Evolutionary conservation across 2,888 invertebrate species (phyloP).

Genomic region (Podabrus alpinus): DNA sequence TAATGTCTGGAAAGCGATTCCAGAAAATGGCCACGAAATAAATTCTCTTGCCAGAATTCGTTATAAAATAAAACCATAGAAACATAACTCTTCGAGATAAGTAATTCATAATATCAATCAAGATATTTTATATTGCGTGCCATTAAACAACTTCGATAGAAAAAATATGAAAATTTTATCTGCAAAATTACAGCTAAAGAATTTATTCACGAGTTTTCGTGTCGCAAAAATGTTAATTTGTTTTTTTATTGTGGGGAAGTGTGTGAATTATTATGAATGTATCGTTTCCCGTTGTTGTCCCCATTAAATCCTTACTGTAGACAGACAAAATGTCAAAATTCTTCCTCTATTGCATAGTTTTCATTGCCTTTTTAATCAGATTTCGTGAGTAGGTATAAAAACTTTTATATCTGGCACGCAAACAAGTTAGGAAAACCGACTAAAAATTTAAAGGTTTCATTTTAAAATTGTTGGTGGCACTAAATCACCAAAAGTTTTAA

Average conservation of each 20-base stretch:
- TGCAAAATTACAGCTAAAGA: background rate
- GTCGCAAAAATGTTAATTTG: conserved; percentile 14
- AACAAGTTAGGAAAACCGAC: conserved; percentile 24
- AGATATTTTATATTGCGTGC: conserved; percentile 6
- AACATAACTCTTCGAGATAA: background rate
- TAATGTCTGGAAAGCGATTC: background rate
- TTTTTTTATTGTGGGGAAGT: conserved; percentile 4
- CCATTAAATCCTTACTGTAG: conserved; percentile 16
- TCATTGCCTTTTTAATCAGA: conserved; percentile 32
- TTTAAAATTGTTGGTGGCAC: conserved; percentile 30
- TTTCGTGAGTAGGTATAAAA: conserved; percentile 28
- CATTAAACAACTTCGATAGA: background rate
- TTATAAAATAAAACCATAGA: background rate
- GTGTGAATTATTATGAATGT: conserved; percentile 25
- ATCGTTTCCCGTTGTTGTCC: conserved; percentile 11
- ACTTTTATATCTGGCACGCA: conserved; percentile 26
- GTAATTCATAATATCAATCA: conserved; percentile 4
- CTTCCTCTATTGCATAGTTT: conserved; percentile 28
- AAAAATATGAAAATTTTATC: conserved; percentile 3
- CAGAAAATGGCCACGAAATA: background rate
- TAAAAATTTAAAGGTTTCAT: conserved; percentile 29
- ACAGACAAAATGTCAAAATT: conserved; percentile 25
- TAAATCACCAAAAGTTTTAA: conserved; percentile 37
- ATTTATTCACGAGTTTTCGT: conserved; percentile 18
- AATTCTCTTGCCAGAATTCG: background rate